Base-by-base conservation (phyloP, 2,113 vertebrate species). In the Percopsis transmontana region DNA sequence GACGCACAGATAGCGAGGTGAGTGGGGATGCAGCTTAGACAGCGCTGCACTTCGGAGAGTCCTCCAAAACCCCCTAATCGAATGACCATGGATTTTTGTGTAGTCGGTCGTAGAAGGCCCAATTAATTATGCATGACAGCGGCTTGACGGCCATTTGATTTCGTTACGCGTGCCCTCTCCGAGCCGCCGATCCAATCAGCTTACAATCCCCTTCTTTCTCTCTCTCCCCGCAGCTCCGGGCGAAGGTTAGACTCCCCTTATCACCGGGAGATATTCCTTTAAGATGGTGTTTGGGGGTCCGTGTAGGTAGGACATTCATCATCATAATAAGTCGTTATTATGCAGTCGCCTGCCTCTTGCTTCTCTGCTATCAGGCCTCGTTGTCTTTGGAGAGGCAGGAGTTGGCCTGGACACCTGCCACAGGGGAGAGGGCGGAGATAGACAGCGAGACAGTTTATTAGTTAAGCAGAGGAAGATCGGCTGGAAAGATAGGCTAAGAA, bases 71-170 rank as follows among this genome's bases (percentile, higher is more conserved):
- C 91, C 93, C 93, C 91, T 96, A 96, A 97, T 96, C 93, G 80
- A 96, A 98, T 98, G 94, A 96, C 85, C 91, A 98, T 96, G 74
- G 96, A 98, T 98, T 97, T 95, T 92, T 85, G 89, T 94, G 94
- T 90, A 91, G 93, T 93, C 91, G 93, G 91, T 92, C 87, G 88
- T 92, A 87, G 87, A 79, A 76, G 87, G 86, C 87, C 89, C 92
- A 94, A 98, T 97, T 97, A 98, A 98, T 98, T 97, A 98, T 99
- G 96, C 95, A 97, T 95, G 95, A 93, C 93, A 95, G 92, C 72
- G 70, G 91, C 95, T 93, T 96, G 92, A 87, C 96, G 94, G 94
- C 91, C 89, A 86, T 93, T 94, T 96, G 92, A 96, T 96, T 96
- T 95, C 86, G 88, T 94, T 94, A 94, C 89, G 85, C 87, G 89